phyloP scores from a whole-genome alignment of 2,888 invertebrate genomes.

The Stomorhina lunata region DNA sequence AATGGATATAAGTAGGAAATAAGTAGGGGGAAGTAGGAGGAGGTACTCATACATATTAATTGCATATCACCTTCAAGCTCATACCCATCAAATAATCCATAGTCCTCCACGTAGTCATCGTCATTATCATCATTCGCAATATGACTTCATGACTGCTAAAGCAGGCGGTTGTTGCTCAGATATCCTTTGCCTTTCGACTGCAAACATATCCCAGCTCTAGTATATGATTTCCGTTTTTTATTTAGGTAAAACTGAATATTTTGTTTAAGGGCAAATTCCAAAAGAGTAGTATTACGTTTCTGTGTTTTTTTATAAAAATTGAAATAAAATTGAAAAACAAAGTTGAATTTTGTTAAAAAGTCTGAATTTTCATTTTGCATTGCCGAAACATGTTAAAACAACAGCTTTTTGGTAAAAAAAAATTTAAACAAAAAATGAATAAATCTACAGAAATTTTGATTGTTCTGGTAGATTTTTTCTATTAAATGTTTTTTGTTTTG shows the following conservation, averaged over 20 bases:
- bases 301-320: slow-evolving; percentile 9
- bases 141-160: background rate
- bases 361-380: slow-evolving; percentile 35
- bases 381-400: slow-evolving; percentile 32
- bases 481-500: slow-evolving; percentile 15
- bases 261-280: slow-evolving; percentile 8
- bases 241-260: slow-evolving; percentile 8
- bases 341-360: slow-evolving; percentile 31
- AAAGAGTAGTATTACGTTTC: too few species aligned
- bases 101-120: too few species aligned
- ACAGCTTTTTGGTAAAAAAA: background rate
- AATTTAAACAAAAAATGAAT: slow-evolving; percentile 3
- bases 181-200: background rate
- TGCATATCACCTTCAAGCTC: slow-evolving; percentile 38
- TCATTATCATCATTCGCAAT: background rate
- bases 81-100: background rate
- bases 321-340: slow-evolving; percentile 4
- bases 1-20: slow-evolving; percentile 24
- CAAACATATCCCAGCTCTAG: background rate
- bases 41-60: slow-evolving; percentile 43
- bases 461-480: slow-evolving; percentile 21
- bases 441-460: slow-evolving; percentile 49
- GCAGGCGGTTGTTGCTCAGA: background rate
- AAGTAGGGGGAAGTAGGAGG: slow-evolving; percentile 23
- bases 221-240: background rate